Base-by-base conservation (phyloP, 2,113 vertebrate species). In the Labeo rohita region DNA sequence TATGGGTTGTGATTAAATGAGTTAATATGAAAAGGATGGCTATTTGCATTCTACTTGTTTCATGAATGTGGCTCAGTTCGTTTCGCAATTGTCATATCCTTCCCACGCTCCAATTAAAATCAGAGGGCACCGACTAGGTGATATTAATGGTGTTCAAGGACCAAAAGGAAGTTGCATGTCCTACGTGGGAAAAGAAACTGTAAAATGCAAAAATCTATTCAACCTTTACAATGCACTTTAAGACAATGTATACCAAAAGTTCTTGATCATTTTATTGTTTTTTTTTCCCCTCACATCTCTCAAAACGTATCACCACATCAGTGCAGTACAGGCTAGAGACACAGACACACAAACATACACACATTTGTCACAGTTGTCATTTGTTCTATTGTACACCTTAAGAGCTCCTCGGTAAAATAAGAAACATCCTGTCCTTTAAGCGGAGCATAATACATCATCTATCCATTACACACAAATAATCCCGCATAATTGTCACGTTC, bases 201-300 rank as follows among this genome's bases (percentile, higher is more conserved):
- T 54, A 56, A 56, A 66, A 68, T 34, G 39, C 39, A 39, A 28
- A 28, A 28, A 28, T 28, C 2, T 3, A 11, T 47, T 63, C 7
- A 2, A 6, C 56, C 13, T 80, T 6, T 12, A 68, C 78, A 73
- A 61, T 18, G 47, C 28, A 13, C 66, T 43, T 73, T 28, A 72
- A 21, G 49, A 80, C 76, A 49, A 8, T 6, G 59, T 76, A 52
- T 91, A 92, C 83, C 88, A 92, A 92, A 97, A 96, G 94, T 90
- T 95, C 94, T 95, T 95, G 95, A 95, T 96, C 94, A 94, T 94
- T 97, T 96, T 95, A 92, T 89, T 91, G 70, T n/a, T 83, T 87
- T 87, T 68, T 89, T 83, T 73, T 18, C 28, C 21, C 81, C 45
- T 16, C 49, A 90, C 88, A 90, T 89, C 83, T 90, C 83, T 89